Evolutionary conservation across 2,797 vertebrate species (phyloP), one percentile per base, ranked within the genome.

Genomic region (Epinephelus coioides): DNA sequence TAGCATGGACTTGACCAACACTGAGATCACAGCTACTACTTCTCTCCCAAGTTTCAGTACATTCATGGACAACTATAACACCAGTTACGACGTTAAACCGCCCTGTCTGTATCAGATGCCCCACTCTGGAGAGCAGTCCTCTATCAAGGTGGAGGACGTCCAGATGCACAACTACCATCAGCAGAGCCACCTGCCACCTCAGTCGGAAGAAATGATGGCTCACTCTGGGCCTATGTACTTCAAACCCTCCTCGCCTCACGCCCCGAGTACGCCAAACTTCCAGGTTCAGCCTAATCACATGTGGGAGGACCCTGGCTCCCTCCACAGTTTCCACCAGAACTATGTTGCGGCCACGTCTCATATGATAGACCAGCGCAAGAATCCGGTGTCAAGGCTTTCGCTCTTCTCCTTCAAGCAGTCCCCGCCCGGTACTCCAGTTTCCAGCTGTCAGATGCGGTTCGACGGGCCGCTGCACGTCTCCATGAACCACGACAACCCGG

Each of bases 1-100:
- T 97, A 99, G 98, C 96, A 99, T 99, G 98, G 98, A 99, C 97
- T 97, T 99, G 95, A 99, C 98, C 96, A 99, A 99, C 96, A 99
- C 98, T 82, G 98, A 99, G 93, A 98, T 99, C 96, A 97, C 98
- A 81, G 97, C 97, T 90, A 98, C 98, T 86, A 98, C 98, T 86
- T 98, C 98, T 89, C 97, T 99, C 82, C 98, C 95, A n/a, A 96
- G 95, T 89, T 96, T 96, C 92, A 95, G 95, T 71, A 96, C 95
- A 57, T 96, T 96, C 96, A 97, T 98, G 96, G 98, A 99, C 96
- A 97, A 97, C 96, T 98, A 98, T 95, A 98, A 94, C 95, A 96
- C 96, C 80, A 93, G 96, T 93, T 99, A 98, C 97, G 98, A 99
- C 96, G 97, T 98, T 80, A 99, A 99, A 95, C 97, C 98, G 94